Evolutionary conservation across 2,797 vertebrate genomes (phyloP).

Genomic region (Emydoidea blandingii): DNA sequence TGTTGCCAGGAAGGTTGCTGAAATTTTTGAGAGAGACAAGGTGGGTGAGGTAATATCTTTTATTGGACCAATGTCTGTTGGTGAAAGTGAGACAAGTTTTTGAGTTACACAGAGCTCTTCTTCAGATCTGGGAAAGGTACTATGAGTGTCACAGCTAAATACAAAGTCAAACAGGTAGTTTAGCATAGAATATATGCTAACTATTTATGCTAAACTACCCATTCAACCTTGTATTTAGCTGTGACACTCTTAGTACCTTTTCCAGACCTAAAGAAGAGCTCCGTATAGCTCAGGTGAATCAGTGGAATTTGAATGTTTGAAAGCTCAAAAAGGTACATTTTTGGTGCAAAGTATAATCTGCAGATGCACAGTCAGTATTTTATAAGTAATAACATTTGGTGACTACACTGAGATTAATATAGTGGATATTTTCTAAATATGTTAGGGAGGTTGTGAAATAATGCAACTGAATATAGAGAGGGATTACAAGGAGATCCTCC

Average conservation of each 20-base stretch:
- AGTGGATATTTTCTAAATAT: not conserved
- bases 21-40: not conserved
- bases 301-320: not conserved
- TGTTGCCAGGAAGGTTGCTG: conserved; percentile 52
- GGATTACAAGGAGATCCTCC: not conserved
- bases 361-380: not conserved
- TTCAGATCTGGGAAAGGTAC: no score
- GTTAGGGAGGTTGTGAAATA: not conserved
- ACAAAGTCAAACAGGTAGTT: no score
- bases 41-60: no score
- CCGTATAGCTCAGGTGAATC: not conserved
- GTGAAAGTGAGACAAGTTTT: no score
- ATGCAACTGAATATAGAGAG: not conserved
- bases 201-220: not conserved
- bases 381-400: not conserved
- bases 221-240: not conserved
- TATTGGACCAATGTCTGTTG: no score
- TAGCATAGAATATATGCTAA: not conserved
- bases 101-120: no score
- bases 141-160: no score
- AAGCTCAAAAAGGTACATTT: not conserved
- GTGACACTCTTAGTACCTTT: not conserved
- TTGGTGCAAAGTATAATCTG: not conserved
- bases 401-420: not conserved
- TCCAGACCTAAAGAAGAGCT: not conserved